Base-by-base conservation (phyloP, 2,888 invertebrate species). In the Branchellion lobata region DNA sequence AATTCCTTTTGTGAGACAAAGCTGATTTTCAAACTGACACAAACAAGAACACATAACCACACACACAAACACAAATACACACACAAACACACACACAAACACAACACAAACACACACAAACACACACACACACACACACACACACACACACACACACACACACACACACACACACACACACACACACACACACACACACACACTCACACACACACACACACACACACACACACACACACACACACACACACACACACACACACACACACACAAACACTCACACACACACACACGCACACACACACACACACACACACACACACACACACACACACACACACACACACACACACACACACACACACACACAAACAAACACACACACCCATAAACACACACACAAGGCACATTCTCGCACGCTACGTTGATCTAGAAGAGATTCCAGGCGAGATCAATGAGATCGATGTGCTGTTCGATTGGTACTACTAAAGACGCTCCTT, bases 281-380 rank as follows among this genome's bases (percentile, higher is more conserved):
- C 57, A 61, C 31, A 36, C 33, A 78, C 36, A 78, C 36, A 69
- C n/a, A 78, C 31, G 65, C n/a, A 78, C 36, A 5, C 27, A 36
- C 24, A 78, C 27, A 77, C 34, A 77, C 21, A 77, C n/a, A 77
- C 14, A 77, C 33, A 77, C 21, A 65, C 34, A 65, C n/a, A 33
- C 33, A 77, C n/a, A 65, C 29, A 77, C 21, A 68, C 31, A 78
- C 1, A 78, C 51, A 78, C 34, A 78, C 51, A 78, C 34, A 78
- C 33, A 78, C 34, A 78, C 29, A 65, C n/a, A 78, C 31, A 78
- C 34, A 78, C 24, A 68, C n/a, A 27, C 51, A 79, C n/a, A 65
- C 31, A 78, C n/a, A 65, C 21, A 78, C 29, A 78, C 31, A 78
- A 1, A 68, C 34, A 78, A 18, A 78, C 33, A 78, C 18, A 68